Base-by-base conservation (phyloP, 2,888 invertebrate genomes). In the Polymixis lichenea region DNA sequence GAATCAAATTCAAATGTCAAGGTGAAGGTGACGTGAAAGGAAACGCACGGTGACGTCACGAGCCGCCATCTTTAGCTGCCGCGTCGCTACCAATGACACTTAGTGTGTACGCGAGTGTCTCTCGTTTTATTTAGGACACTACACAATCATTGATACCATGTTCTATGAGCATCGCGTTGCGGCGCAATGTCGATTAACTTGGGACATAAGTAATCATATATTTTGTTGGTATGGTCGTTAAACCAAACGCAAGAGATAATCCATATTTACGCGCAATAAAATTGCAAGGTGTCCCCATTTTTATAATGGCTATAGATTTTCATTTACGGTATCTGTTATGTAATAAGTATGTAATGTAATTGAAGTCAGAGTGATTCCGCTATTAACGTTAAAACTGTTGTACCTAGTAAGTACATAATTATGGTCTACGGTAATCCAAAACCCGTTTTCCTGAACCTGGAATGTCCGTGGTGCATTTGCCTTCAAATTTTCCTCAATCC, bases 1-100 rank as follows among this genome's bases (percentile, higher is more conserved):
- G 91, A 93, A 94, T 94, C 95, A 94, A 94, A 95, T 93, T 92
- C 91, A 94, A 95, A 95, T 95, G 95, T 95, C 95, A 96, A 95
- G 96, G 95, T 94, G 94, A 95, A 93, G 94, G 93, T 94, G 92
- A 93, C 91, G 94, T 91, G 93, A 95, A 95, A 95, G 95, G 95
- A 95, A 95, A 93, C 93, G 94, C 93, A 92, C 90, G 87, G 90
- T 95, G 95, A 95, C 95, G 95, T 96, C 95, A 95, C 90, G 80
- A 86, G 88, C 92, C 91, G 95, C 95, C 94, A 95, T 94, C 91
- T 94, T 94, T 90, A 87, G 77, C 87, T 83, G 84, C 82, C 90
- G 83, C 90, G 88, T 87, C 88, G 91, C 90, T 85, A 85, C 87
- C 88, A 90, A 87, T 86, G 90, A 90, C 90, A 90, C 86, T 87